phyloP scores from a whole-genome alignment of 2,888 invertebrate genomes.

The Hydrotaea diabolus region DNA sequence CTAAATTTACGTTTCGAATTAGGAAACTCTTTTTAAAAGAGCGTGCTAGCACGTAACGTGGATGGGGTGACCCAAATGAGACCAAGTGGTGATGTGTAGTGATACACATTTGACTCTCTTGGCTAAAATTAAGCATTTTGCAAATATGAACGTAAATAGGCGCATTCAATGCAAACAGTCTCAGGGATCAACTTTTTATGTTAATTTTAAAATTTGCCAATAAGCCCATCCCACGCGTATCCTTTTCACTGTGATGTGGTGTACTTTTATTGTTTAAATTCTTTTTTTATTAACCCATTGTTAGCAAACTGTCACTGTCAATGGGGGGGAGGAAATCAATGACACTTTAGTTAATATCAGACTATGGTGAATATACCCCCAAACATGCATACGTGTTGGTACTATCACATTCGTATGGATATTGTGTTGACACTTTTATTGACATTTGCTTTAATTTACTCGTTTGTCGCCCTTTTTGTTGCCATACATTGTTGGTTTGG shows the following conservation, averaged over 20 bases:
- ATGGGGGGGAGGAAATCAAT: neutral
- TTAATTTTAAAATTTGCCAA: neutral
- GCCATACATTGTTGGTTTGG: neutral
- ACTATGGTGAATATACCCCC: neutral
- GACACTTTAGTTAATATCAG: slow-evolving; percentile 14
- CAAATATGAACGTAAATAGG: too few relatives aligned
- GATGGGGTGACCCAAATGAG: too few relatives aligned
- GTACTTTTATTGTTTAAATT: neutral
- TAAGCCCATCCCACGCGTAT: neutral
- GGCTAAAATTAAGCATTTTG: too few relatives aligned
- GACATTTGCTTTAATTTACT: slow-evolving; percentile 45
- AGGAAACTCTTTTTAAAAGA: too few relatives aligned
- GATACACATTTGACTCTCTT: too few relatives aligned
- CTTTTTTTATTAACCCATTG: neutral
- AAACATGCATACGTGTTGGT: neutral
- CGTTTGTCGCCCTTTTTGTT: neutral
- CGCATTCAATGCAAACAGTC: too few relatives aligned
- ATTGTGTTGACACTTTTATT: slow-evolving; percentile 44
- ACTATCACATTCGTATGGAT: neutral
- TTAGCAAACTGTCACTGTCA: neutral
- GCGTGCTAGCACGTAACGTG: too few relatives aligned
- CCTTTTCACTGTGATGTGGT: neutral
- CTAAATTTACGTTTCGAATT: too few relatives aligned
- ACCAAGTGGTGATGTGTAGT: too few relatives aligned
- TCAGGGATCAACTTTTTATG: too few relatives aligned